A percentile compares a stretch with the other conserved stretches of the same genome.
Evolutionary conservation across 2,113 vertebrate species (phyloP).

Genomic region (Pyrgilauda ruficollis): DNA sequence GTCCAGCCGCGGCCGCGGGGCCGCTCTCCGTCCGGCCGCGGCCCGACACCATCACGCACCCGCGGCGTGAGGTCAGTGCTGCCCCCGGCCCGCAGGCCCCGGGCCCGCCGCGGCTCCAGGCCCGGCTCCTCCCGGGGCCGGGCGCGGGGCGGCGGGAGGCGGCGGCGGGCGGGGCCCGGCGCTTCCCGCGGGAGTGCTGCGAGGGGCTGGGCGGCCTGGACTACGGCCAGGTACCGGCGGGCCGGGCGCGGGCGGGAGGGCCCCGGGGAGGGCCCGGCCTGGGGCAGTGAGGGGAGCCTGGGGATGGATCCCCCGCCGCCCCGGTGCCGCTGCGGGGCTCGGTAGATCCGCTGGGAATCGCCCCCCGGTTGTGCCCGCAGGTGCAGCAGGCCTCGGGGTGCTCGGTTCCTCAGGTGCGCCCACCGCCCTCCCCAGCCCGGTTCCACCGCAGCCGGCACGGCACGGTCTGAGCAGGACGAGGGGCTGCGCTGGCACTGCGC

Average conservation of each 20-base stretch:
- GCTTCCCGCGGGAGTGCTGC: no score
- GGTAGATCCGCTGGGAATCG: background rate
- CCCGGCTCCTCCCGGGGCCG: no score
- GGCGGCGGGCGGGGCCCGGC: no score
- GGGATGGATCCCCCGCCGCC: background rate
- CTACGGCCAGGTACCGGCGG: no score
- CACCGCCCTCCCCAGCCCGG: background rate
- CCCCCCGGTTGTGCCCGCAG: background rate
- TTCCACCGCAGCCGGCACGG: background rate
- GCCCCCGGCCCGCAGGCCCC: background rate
- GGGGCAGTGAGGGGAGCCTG: background rate
- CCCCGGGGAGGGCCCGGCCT: background rate
- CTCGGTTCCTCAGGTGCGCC: background rate
- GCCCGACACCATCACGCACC: background rate
- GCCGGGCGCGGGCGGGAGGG: background rate
- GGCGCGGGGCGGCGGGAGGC: no score
- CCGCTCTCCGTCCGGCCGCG: background rate
- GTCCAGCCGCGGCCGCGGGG: background rate
- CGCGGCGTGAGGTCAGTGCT: background rate
- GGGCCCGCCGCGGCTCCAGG: no score
- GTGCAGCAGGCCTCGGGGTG: background rate
- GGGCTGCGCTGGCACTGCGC: background rate
- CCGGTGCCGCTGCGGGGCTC: background rate
- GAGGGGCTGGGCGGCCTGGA: no score
- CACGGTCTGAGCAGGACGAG: fast-evolving